Percentiles rank a stretch among this genome's conserved stretches.
These are phyloP conservation scores for Heliconius cydno DNA, from an alignment of 2,888 invertebrate species.

Conservation along the genomic window DNA sequence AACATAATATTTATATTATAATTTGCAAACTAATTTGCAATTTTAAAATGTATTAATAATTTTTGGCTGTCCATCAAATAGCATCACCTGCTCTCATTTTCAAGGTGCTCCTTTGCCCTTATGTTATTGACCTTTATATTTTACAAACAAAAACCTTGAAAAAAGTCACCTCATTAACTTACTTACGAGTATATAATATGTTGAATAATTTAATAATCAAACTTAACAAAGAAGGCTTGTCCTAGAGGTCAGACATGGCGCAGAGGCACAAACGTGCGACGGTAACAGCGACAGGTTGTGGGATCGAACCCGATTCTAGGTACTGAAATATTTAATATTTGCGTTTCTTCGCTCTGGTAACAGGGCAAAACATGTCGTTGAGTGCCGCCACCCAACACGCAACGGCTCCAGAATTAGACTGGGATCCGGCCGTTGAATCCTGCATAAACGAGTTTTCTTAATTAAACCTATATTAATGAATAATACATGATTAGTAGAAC, in stretches of 20 bases:
- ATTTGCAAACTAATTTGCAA: conserved; percentile 2
- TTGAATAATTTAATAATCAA: not conserved
- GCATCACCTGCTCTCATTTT: conserved; percentile 19
- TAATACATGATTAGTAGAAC: too few species aligned
- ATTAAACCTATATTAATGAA: too few species aligned
- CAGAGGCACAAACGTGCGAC: too few species aligned
- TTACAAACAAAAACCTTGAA: conserved; percentile 13
- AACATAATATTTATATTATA: not conserved
- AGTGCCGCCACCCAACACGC: too few species aligned
- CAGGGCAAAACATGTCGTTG: rapidly evolving
- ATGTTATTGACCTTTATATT: conserved; percentile 23
- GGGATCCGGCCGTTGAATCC: too few species aligned
- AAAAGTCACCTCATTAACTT: not conserved
- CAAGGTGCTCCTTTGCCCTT: conserved; percentile 16
- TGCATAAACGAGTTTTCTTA: too few species aligned
- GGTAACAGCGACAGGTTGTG: too few species aligned
- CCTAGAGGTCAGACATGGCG: too few species aligned
- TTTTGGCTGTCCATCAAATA: not conserved
- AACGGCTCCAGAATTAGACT: too few species aligned
- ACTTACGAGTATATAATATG: not conserved
- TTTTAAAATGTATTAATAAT: not conserved
- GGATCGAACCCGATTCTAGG: too few species aligned
- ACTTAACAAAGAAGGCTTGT: not conserved
- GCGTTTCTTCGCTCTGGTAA: too few species aligned
- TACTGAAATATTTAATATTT: too few species aligned